Evolutionary conservation across 1,140 invertebrate species (phyloP), one percentile per base, ranked within the genome.

Genomic region (Leguminivora glycinivorella): DNA sequence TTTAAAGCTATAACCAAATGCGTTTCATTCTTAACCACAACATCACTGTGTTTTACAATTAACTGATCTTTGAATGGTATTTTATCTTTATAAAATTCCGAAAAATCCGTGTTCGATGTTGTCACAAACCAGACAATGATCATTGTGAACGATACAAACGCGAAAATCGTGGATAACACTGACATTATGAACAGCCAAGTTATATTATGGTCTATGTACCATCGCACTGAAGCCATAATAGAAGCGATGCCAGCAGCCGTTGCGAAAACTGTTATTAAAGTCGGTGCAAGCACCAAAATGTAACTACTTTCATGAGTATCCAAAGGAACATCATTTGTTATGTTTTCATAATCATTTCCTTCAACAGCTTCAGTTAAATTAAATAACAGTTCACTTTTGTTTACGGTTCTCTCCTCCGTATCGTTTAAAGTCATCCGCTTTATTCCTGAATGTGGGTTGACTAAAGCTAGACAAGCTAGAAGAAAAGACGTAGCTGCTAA

Each of bases 121-220:
- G 83, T 82, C 4, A 87, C 70, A 4, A 91, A 82, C 89, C 90
- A 91, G 0, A 80, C 75, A 4, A 83, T 74, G 19, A 91, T 88
- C 77, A 92, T 79, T 25, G 85, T 70, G 24, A 92, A 85, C 0
- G 89, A 80, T 2, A 89, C 73, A 1, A 90, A 72, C 0, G 93
- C 90, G 7, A 92, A 78, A 17, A 93, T 14, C 0, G 92, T 90
- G 1, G 93, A 93, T 29, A 93, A 69, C 52, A 88, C 75, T 0
- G 93, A 92, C 71, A 89, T 88, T 67, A 93, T 82, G 71, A 95
- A 94, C 74, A 95, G 92, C 85, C 93, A 93, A 0, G 89, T 89
- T 70, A 95, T 95, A 76, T 95, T 94, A 31, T 92, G 88, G 75
- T 95, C 94, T 29, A 95, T 92, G 83, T 95, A 95, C 94, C 94